Evolutionary conservation across 2,888 invertebrate genomes (phyloP).

Genomic region (Antitype chi): DNA sequence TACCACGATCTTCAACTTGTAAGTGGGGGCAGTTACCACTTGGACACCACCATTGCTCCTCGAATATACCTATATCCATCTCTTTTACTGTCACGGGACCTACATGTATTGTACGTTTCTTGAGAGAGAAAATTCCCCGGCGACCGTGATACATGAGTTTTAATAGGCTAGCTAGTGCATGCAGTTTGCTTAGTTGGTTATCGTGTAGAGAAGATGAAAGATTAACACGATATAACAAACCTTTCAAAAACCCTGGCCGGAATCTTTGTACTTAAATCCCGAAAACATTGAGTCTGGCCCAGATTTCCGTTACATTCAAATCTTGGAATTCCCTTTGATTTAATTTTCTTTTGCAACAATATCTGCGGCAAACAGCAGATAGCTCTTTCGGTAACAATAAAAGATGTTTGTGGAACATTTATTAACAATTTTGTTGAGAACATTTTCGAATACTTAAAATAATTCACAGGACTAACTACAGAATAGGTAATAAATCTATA

Average conservation of each 20-base stretch:
- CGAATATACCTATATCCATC: background rate
- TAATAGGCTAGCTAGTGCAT: background rate
- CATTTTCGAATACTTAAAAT: constrained; percentile 33
- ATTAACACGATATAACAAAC: constrained; percentile 36
- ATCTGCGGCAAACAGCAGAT: constrained; percentile 21
- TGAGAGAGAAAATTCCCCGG: background rate
- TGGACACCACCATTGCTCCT: no score
- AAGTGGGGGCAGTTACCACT: no score
- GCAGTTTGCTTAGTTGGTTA: background rate
- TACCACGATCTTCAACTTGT: no score
- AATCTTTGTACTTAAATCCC: background rate
- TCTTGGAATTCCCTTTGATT: background rate
- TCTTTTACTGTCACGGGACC: no score
- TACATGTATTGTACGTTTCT: background rate
- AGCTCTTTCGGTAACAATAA: constrained; percentile 13
- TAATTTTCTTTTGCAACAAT: constrained; percentile 25
- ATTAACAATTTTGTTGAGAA: constrained; percentile 56
- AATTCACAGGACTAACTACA: background rate
- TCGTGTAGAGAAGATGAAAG: background rate
- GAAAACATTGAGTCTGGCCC: constrained; percentile 9
- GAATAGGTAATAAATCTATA: background rate
- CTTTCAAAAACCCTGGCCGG: constrained; percentile 5
- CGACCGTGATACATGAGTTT: no score
- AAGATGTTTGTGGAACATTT: constrained; percentile 29
- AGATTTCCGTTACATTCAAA: constrained; percentile 12